Base-by-base conservation (phyloP, 2,797 vertebrate species). In the Brachymystax lenok region DNA sequence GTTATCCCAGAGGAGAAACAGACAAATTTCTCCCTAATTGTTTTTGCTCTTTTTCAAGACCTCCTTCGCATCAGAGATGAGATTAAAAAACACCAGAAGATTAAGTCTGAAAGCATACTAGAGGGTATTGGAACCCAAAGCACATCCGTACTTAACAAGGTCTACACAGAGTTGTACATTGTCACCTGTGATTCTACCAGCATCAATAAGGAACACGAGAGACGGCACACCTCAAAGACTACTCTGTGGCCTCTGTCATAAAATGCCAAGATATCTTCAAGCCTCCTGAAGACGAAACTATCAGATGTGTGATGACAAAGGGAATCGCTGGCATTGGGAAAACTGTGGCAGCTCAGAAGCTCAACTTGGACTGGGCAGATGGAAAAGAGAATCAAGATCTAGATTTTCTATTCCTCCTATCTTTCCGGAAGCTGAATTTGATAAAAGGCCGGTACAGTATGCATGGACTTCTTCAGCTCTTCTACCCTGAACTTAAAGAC, bases 321-420 rank as follows among this genome's bases (percentile, higher is more conserved):
- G 79, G 79, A n/a, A 77, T 80, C 17, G 79, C 79, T 54, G 79
- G 79, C 54, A 80, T 80, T 40, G 79, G 79, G 6, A 80, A 80
- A 66, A 74, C 79, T 0, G 75, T 80, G 13, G 67, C 59, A 16
- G 71, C 71, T 30, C 35, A 70, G 28, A 77, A 77, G 56, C 74
- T 80, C 35, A 71, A 74, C 64, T 24, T 80, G 12, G 79, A 80
- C 75, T 80, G 79, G 79, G 75, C 56, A 19, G 10, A 71, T 10
- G 75, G 56, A 33, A 21, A n/a, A 16, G 54, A 59, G 16, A 74
- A 77, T 33, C 5, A 33, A 17, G 52, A 69, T 14, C 69, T 80
- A 8, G 50, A 51, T 13, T 71, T 80, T 5, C 28, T 80, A 61
- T 77, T 80, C 73, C 52, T 56, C n/a, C 71, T 80, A 14, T 68